A percentile compares a stretch with the other conserved stretches of the same genome.
These are phyloP conservation scores for Triops cancriformis DNA, from an alignment of 1,140 invertebrate species.

Conservation along the genomic window DNA sequence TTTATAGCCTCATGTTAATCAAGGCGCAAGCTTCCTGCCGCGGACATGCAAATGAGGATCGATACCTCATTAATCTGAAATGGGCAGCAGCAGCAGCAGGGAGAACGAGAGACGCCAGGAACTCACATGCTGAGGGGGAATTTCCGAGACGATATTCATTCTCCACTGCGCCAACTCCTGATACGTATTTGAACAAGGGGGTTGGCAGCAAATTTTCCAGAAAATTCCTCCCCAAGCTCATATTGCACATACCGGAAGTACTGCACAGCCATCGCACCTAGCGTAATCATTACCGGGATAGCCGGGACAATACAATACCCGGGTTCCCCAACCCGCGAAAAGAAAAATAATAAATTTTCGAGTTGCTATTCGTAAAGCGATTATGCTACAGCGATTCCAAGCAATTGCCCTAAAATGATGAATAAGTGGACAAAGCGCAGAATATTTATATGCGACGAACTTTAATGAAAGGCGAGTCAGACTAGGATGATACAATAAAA, in stretches of 20 bases:
- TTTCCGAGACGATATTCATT: neutral
- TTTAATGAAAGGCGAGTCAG: no score
- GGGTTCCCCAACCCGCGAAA: neutral
- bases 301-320: neutral
- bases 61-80: slow-evolving; percentile 7
- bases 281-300: neutral
- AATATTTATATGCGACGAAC: no score
- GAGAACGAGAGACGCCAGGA: neutral
- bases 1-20: neutral
- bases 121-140: neutral
- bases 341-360: no score
- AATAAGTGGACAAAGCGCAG: no score
- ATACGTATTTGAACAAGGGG: neutral
- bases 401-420: no score
- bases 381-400: no score
- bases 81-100: neutral
- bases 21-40: slow-evolving; percentile 11
- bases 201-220: neutral
- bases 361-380: no score
- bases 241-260: slow-evolving; percentile 6
- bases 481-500: no score
- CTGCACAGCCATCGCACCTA: neutral
- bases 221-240: neutral
- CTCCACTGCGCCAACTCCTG: neutral
- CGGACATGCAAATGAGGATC: slow-evolving; percentile 12